Conservation (phyloP, 2,797 vertebrate species). For the Scyliorhinus canicula region DNA sequence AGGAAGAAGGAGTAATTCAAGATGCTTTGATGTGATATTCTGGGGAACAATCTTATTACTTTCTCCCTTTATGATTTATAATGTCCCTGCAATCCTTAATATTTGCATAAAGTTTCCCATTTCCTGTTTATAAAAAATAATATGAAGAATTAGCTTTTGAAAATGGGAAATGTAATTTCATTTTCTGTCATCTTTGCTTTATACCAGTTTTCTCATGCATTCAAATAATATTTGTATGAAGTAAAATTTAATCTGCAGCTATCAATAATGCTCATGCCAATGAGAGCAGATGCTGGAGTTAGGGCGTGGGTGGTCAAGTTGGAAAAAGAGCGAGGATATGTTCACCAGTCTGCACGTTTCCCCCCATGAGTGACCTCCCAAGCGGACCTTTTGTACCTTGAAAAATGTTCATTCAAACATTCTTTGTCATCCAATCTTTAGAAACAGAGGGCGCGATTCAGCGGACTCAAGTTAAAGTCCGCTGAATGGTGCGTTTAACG, state of each 20-base stretch:
- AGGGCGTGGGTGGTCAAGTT: background rate
- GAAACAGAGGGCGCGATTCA: too few relatives aligned
- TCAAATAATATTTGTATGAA: background rate
- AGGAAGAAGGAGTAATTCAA: background rate
- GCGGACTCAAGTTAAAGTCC: too few relatives aligned
- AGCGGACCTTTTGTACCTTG: background rate
- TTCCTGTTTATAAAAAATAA: background rate
- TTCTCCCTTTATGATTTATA: constrained; percentile 19
- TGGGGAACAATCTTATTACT: constrained; percentile 12
- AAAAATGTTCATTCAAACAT: background rate
- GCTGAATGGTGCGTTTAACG: too few relatives aligned
- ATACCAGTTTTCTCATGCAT: background rate
- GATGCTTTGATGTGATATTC: background rate
- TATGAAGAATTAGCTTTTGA: background rate
- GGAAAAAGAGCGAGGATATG: background rate
- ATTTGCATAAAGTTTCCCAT: background rate
- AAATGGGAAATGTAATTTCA: background rate
- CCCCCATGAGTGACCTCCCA: background rate
- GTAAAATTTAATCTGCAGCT: background rate
- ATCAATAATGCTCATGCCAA: background rate
- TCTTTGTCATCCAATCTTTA: background rate
- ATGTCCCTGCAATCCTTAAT: background rate
- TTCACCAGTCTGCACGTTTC: background rate
- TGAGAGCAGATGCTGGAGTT: background rate
- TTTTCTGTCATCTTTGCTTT: background rate